Evolutionary conservation across 2,797 vertebrate species (phyloP).

Genomic region (Meda fulgida): DNA sequence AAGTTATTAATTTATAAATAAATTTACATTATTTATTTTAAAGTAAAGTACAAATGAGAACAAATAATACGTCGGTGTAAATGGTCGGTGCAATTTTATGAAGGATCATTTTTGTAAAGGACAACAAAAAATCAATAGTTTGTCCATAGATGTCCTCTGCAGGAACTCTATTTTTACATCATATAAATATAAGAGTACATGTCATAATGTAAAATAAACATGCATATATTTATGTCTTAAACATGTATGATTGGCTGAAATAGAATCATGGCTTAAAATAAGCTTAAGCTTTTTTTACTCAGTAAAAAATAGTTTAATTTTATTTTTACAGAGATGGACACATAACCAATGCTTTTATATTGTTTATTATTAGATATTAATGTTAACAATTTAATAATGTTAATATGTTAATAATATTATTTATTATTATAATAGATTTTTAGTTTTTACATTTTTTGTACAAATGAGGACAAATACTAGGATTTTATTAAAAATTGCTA

Average conservation of each 20-base stretch:
- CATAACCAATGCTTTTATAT: too few relatives aligned
- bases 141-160: slow-evolving; percentile 41
- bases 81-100: neutral
- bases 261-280: neutral
- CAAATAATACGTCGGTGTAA: neutral
- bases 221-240: neutral
- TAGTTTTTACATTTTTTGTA: neutral
- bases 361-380: too few relatives aligned
- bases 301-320: too few relatives aligned
- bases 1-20: neutral
- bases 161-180: too few relatives aligned
- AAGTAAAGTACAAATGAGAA: too few relatives aligned
- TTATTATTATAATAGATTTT: too few relatives aligned
- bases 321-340: too few relatives aligned
- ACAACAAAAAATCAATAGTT: slow-evolving; percentile 46
- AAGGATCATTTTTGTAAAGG: neutral
- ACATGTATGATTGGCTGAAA: slow-evolving; percentile 2
- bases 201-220: slow-evolving; percentile 19
- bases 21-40: neutral
- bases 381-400: too few relatives aligned
- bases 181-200: too few relatives aligned
- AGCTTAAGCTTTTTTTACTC: too few relatives aligned
- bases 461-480: neutral
- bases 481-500: neutral
- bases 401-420: too few relatives aligned